Base-by-base conservation (phyloP, 1,140 invertebrate species). In the Gonioctena quinquepunctata region DNA sequence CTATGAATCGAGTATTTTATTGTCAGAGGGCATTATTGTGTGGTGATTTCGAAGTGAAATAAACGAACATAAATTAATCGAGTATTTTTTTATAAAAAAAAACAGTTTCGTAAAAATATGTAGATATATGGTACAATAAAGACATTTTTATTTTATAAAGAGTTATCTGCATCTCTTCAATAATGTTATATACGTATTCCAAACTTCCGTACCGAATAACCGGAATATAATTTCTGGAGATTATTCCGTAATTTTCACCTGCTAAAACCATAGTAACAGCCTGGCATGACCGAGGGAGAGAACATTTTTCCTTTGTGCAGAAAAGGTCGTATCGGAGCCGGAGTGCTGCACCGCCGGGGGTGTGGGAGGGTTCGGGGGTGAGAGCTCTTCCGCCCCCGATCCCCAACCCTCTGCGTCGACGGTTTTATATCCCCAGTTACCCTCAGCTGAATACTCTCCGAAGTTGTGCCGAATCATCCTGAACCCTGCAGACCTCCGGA, bases 401-500 rank as follows among this genome's bases (percentile, higher is more conserved):
- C 68, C 66, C 54, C 61, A 56, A 27, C 66, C 66, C 69, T 60
- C 28, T 62, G 25, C 69, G 54, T 28, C 75, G 71, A 16, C 19
- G 74, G 71, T 74, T 75, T 74, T 72, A 77, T 75, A 77, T 74
- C 74, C 70, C 74, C 74, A 50, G 71, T 70, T 73, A 67, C 60
- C 66, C 71, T 61, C 66, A 60, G 59, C 64, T 63, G 70, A 57
- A 59, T 67, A 54, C 56, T 66, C 63, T 54, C 63, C 63, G 73
- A 68, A 76, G 72, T 79, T 79, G 75, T 79, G 76, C 76, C 77
- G 74, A 79, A 79, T 79, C 77, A 79, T 79, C 77, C 77, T 77
- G 71, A 77, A 79, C 74, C 77, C 77, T 77, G 70, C 76, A 69
- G 75, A 79, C 77, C 76, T 77, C 67, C 69, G 75, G 74, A 71